Base-by-base conservation (phyloP, 2,888 invertebrate species). In the Luffia ferchaultella region DNA sequence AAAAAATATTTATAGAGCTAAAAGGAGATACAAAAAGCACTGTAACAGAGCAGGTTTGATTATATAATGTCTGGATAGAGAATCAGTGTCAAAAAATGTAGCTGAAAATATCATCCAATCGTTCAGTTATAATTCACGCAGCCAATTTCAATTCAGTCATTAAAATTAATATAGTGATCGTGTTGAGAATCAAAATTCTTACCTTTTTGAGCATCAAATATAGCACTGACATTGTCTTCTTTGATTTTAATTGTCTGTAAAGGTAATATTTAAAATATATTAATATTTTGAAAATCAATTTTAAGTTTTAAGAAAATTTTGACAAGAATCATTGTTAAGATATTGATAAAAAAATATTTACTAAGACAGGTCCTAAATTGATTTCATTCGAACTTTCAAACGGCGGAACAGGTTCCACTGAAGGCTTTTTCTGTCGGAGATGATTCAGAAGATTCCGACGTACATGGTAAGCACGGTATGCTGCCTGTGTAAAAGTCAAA, bases 391-490 rank as follows among this genome's bases (percentile, higher is more conserved):
- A 74, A 0, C 76, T 55, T 44, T 80, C 77, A 0, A 72, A 44
- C 0, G 79, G 79, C 1, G 78, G 70, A 1, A 76, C 80, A 0
- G 67, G 65, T 1, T 69, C 68, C n/a, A 67, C 60, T 50, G 72
- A 73, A 0, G 76, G 73, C 0, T 62, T 60, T 60, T 65, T 50
- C 16, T 67, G 65, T 44, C 67, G 65, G 19, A 78, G 55, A 42
- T 75, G 73, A 1, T 56, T 61, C 0, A 79, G 60, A n/a, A 79
- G 55, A 44, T 73, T 70, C 51, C 69, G 69, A 1, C 82, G 71
- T 0, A 77, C 63, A 46, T 82, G 64, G 55, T 82, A 83, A 0
- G 79, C 82, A 59, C 66, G 63, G 54, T 83, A 82, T 0, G 80
- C 80, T 1, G 82, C 77, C 82, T 83, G 49, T n/a, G n/a, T n/a